Evolutionary conservation across 1,140 invertebrate genomes (phyloP).

Genomic region (Cataglyphis hispanica): DNA sequence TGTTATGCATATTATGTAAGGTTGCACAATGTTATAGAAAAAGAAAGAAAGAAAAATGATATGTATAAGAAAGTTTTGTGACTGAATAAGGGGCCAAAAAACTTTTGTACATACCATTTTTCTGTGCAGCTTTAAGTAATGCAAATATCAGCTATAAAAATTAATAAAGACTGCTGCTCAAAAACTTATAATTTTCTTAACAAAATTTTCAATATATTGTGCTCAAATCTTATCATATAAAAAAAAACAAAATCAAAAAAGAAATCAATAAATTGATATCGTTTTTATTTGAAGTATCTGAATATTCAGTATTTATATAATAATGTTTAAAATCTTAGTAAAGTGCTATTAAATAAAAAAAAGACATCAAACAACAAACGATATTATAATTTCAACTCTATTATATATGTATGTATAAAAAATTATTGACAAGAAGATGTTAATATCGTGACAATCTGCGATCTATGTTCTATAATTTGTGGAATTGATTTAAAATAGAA

Average conservation of each 20-base stretch:
- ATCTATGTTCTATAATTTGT: background rate
- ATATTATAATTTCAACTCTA: background rate
- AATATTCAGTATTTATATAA: background rate
- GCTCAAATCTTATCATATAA: background rate
- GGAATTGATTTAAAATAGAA: background rate
- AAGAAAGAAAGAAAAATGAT: too few relatives aligned
- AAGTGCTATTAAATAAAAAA: background rate
- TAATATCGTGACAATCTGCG: conserved; percentile 3
- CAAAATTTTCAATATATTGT: conserved; percentile 2
- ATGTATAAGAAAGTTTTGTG: too few relatives aligned
- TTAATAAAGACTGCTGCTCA: too few relatives aligned
- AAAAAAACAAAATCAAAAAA: background rate
- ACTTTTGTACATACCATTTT: too few relatives aligned
- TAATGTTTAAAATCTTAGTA: conserved; percentile 2
- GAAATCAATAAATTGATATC: background rate
- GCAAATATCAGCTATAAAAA: too few relatives aligned
- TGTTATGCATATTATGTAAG: too few relatives aligned
- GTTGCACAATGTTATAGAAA: too few relatives aligned
- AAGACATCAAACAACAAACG: background rate
- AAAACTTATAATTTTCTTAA: too few relatives aligned
- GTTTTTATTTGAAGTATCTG: background rate
- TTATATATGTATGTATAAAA: too few relatives aligned
- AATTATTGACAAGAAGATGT: background rate
- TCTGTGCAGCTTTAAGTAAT: too few relatives aligned
- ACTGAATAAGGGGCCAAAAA: too few relatives aligned